Percentiles rank a stretch among this genome's conserved stretches.
These are phyloP conservation scores for Embiotoca jacksoni DNA, from an alignment of 2,113 vertebrate species.

Conservation along the genomic window DNA sequence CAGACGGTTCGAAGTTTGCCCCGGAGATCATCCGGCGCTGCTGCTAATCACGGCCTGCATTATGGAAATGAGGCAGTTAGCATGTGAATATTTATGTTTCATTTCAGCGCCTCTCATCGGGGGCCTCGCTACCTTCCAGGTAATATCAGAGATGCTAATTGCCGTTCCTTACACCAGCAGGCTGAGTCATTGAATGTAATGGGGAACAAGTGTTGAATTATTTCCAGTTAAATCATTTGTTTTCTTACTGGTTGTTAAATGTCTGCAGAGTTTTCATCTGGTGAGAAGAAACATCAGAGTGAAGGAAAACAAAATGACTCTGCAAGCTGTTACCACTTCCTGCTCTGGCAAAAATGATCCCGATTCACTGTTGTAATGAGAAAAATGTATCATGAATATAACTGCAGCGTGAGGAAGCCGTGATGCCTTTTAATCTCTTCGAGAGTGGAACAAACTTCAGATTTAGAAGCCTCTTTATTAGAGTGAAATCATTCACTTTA, in stretches of 20 bases:
- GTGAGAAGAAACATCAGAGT: not conserved
- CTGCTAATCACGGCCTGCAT: constrained; percentile 47
- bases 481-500: not conserved
- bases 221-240: constrained; percentile 18
- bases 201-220: not conserved
- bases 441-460: constrained; percentile 6
- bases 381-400: constrained; percentile 18
- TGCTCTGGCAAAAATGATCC: constrained; percentile 16
- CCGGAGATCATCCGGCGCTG: not conserved
- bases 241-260: constrained; percentile 18
- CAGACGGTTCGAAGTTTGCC: constrained; percentile 20
- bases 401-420: constrained; percentile 2
- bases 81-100: constrained; percentile 37
- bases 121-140: constrained; percentile 11
- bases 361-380: not conserved
- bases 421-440: not conserved
- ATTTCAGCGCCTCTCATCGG: constrained; percentile 12
- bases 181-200: constrained; percentile 12
- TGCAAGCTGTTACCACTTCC: not conserved
- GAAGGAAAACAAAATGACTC: constrained; percentile 22
- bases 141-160: constrained; percentile 52
- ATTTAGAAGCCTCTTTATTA: not conserved
- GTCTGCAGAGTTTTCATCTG: constrained; percentile 8
- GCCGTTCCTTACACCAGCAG: constrained; percentile 40
- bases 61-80: constrained; percentile 58